Evolutionary conservation across 2,888 invertebrate species (phyloP), one percentile per base, ranked within the genome.

Genomic region (Deilephila porcellus): DNA sequence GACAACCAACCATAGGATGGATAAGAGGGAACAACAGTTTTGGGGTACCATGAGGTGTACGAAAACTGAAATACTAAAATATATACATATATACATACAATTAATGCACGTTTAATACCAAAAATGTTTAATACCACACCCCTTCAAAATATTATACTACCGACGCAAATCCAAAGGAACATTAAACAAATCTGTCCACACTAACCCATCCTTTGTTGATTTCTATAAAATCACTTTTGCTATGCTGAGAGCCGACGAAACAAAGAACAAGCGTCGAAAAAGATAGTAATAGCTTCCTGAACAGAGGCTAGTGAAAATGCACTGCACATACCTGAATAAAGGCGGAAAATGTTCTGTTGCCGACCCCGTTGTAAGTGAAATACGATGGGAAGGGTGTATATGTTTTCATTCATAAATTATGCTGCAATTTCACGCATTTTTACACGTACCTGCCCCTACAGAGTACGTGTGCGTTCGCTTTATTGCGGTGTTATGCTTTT

Each of bases 221-320:
- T 52, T 20, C 6, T 45, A 52, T 25, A 67, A 67, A 67, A 77
- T 83, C 77, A 79, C 75, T 74, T 76, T 77, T 78, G 78, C 77
- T 78, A 74, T 76, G 74, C 76, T 75, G 76, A 78, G 76, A 62
- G 71, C 73, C 72, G 74, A 62, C 70, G 77, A 76, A 78, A 82
- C 82, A 74, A 78, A 78, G 17, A 80, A 76, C 80, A 80, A 77
- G 73, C 73, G 59, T 77, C 76, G 73, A 78, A 76, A 78, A 70
- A 77, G 76, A 80, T 79, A 77, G 77, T 81, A 84, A 82, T 80
- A 77, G 82, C 73, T 83, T 82, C 75, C 77, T 78, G 77, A 79
- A 79, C 74, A 71, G 71, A 72, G 5, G 64, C 17, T 77, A 75
- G 76, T 71, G 78, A 81, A 76, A 75, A 76, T 76, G 76, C 73